Percentiles rank a stretch among this genome's conserved stretches.
Evolutionary conservation across 1,140 invertebrate species (phyloP).

Genomic region (Atta texana): DNA sequence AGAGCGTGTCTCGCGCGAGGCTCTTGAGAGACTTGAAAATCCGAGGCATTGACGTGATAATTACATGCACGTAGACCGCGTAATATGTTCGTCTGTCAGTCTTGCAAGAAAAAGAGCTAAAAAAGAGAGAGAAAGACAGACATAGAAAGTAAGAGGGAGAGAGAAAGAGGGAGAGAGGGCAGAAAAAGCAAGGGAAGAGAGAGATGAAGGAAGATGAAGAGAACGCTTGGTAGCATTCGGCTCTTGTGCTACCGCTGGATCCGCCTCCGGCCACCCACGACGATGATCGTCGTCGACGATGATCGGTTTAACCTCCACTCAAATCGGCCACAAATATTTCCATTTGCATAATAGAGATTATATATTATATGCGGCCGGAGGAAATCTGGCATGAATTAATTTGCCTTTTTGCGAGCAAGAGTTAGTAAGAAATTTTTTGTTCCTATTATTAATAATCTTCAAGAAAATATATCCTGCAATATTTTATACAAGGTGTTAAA

Average conservation of each 20-base stretch:
- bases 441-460: background rate
- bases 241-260: conserved; percentile 70
- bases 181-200: conserved; percentile 1
- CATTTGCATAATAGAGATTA: conserved; percentile 74
- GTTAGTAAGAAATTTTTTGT: background rate
- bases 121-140: background rate
- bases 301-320: conserved; percentile 70
- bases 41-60: conserved; percentile 75
- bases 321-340: conserved; percentile 67
- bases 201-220: conserved; percentile 33
- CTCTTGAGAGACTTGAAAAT: conserved; percentile 71
- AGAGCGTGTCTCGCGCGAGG: conserved; percentile 47
- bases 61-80: conserved; percentile 70
- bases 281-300: conserved; percentile 65
- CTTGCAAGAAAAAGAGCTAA: background rate
- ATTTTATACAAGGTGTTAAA: background rate
- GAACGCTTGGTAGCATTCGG: conserved; percentile 58
- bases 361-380: conserved; percentile 11
- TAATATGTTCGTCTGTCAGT: conserved; percentile 61
- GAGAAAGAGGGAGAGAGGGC: conserved; percentile 6
- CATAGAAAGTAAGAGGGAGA: background rate
- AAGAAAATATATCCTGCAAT: background rate
- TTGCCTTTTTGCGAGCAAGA: conserved; percentile 18
- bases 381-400: conserved; percentile 19
- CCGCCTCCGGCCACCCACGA: conserved; percentile 72